Evolutionary conservation across 2,797 vertebrate species (phyloP).

Genomic region (Aselliscus stoliczkanus): DNA sequence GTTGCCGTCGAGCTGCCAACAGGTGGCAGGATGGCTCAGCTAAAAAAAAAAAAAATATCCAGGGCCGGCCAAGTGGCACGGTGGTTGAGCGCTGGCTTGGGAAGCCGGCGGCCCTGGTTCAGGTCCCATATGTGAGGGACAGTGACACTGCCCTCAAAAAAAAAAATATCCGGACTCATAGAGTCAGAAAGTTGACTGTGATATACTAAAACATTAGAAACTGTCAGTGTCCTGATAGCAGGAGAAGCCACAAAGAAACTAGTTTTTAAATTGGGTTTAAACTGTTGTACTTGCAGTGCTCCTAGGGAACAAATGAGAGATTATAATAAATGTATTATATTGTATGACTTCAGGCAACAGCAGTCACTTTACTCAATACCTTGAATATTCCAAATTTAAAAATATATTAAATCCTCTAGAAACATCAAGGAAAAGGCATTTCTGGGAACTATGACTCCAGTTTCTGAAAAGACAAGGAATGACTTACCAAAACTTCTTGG

Average conservation of each 20-base stretch:
- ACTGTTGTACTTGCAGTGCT: conserved; percentile 28
- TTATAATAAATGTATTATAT: conserved; percentile 19
- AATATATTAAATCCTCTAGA: neutral
- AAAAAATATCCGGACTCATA: conserved; percentile 13
- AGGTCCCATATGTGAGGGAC: too few species aligned
- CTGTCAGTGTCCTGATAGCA: conserved; percentile 2
- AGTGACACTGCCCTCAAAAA: too few species aligned
- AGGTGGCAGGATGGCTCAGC: too few species aligned
- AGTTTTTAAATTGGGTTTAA: conserved; percentile 31
- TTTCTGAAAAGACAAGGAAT: conserved; percentile 38
- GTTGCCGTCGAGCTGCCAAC: too few species aligned
- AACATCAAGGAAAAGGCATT: conserved; percentile 37
- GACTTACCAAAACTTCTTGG: neutral
- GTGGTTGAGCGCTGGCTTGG: too few species aligned
- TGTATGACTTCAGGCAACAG: conserved; percentile 4
- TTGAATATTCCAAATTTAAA: conserved; percentile 8
- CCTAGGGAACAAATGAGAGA: neutral
- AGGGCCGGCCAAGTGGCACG: too few species aligned
- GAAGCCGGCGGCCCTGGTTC: too few species aligned
- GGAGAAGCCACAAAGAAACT: neutral
- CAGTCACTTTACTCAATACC: neutral
- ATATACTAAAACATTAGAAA: conserved; percentile 29
- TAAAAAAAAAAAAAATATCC: too few species aligned
- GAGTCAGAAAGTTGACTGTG: conserved; percentile 9
- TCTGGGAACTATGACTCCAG: neutral